phyloP scores from a whole-genome alignment of 2,113 vertebrate genomes.

The Aspidoscelis tigris region DNA sequence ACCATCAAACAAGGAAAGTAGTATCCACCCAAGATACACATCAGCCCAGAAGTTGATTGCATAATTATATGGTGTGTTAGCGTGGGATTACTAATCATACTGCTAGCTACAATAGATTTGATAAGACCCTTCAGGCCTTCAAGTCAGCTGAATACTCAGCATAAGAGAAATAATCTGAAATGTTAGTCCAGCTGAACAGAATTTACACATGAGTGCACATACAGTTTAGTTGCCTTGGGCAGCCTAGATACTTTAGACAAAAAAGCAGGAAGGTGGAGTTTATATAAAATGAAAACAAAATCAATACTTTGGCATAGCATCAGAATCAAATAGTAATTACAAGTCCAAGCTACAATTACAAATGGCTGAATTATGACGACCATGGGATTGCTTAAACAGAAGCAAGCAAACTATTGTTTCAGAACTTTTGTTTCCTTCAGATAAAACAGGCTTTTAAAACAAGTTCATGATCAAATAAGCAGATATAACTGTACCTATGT shows the following conservation, averaged over 20 bases:
- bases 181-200: not conserved
- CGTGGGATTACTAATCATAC: too few relatives aligned
- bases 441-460: not conserved
- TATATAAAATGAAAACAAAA: not conserved
- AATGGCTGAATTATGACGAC: not conserved
- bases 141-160: not conserved
- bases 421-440: not conserved
- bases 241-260: not conserved
- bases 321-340: not conserved
- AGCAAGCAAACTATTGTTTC: not conserved
- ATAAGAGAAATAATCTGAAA: not conserved
- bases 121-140: not conserved
- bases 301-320: not conserved
- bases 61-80: not conserved
- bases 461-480: not conserved
- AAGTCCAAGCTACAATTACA: not conserved
- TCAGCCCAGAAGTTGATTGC: not conserved
- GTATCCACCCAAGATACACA: not conserved
- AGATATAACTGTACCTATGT: not conserved
- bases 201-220: not conserved
- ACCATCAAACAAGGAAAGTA: not conserved
- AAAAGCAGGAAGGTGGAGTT: not conserved
- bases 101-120: not conserved
- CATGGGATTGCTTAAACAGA: not conserved
- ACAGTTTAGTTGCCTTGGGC: not conserved